A percentile compares a stretch with the other conserved stretches of the same genome.
Conservation (phyloP, 2,797 vertebrate species). For the Salmo trutta region DNA sequence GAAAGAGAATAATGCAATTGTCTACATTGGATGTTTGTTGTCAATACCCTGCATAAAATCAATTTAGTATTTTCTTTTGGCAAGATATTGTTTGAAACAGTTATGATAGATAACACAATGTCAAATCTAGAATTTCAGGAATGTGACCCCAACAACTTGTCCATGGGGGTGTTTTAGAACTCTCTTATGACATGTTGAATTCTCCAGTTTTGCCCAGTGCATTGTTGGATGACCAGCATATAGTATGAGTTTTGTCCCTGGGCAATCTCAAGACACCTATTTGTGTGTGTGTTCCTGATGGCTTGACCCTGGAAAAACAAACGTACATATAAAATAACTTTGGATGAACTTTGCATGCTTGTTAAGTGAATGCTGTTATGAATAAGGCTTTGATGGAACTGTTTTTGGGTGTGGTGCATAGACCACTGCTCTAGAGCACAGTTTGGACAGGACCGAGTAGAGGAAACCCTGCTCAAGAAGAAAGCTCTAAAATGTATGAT, state of each 20-base stretch:
- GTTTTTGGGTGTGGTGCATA: not conserved
- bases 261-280: constrained; percentile 55
- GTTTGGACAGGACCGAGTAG: not conserved
- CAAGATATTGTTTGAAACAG: not conserved
- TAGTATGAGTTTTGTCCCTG: constrained; percentile 14
- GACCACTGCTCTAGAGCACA: not conserved
- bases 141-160: not conserved
- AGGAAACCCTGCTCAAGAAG: too few relatives aligned
- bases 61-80: too few relatives aligned
- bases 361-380: not conserved
- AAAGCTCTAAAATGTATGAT: too few relatives aligned
- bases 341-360: too few relatives aligned
- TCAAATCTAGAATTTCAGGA: not conserved
- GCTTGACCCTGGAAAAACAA: constrained; percentile 44
- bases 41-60: too few relatives aligned
- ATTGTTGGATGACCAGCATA: constrained; percentile 47
- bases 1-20: too few relatives aligned
- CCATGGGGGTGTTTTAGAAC: constrained; percentile 30
- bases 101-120: not conserved
- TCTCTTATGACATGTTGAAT: constrained; percentile 41
- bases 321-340: not conserved
- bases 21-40: too few relatives aligned
- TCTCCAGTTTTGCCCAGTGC: constrained; percentile 54
- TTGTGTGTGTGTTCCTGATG: constrained; percentile 55
- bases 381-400: not conserved